A percentile compares a stretch with the other conserved stretches of the same genome.
phyloP scores from a whole-genome alignment of 2,113 vertebrate genomes.

The Eurystomus gularis region DNA sequence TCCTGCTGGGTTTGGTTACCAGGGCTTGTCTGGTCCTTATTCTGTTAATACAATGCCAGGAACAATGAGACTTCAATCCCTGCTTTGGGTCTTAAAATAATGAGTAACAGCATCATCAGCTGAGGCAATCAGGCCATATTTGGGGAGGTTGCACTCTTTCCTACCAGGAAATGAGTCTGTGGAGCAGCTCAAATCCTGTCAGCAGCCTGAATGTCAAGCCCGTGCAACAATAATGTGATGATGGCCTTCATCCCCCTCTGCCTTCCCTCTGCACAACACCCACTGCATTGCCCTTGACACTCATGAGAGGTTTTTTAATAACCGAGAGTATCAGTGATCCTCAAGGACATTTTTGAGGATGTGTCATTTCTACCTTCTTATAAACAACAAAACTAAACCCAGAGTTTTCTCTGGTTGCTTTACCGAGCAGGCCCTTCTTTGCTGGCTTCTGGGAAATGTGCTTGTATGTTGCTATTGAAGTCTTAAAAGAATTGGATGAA shows the following conservation, averaged over 20 bases:
- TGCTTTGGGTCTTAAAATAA: slow-evolving; percentile 11
- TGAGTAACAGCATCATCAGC: slow-evolving; percentile 33
- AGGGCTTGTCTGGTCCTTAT: neutral
- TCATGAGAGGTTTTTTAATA: neutral
- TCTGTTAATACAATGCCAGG: neutral
- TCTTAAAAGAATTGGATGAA: neutral
- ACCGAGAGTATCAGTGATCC: neutral
- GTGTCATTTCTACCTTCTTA: neutral
- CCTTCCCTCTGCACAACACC: neutral
- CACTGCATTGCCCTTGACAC: neutral
- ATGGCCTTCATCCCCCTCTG: neutral
- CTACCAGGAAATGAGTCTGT: neutral
- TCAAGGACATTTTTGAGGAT: neutral
- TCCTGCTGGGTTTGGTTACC: slow-evolving; percentile 36
- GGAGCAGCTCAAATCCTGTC: neutral
- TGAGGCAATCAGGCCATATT: slow-evolving; percentile 2
- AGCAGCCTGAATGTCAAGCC: neutral
- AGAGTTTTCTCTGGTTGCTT: neutral
- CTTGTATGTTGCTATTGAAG: neutral
- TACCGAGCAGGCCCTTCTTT: neutral
- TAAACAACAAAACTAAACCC: neutral
- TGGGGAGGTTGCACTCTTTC: neutral
- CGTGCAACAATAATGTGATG: neutral
- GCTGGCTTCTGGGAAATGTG: neutral
- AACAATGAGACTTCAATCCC: slow-evolving; percentile 22